phyloP scores from a whole-genome alignment of 1,140 invertebrate genomes.

The Drosophila funebris region DNA sequence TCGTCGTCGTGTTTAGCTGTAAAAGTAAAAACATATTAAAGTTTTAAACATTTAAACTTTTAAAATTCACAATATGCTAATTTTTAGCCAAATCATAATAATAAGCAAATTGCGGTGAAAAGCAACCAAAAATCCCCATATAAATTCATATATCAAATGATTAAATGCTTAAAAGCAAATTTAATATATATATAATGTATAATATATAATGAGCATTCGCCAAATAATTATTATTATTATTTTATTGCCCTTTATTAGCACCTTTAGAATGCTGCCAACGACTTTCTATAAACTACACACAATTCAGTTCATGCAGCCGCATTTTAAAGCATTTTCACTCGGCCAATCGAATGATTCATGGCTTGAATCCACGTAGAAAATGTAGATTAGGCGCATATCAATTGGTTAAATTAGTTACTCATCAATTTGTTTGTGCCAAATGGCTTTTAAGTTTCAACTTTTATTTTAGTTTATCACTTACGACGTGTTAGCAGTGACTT shows the following conservation, averaged over 20 bases:
- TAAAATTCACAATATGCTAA: constrained; percentile 23
- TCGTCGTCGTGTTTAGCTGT: constrained; percentile 40
- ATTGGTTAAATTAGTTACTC: constrained; percentile 12
- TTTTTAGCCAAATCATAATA: constrained; percentile 41
- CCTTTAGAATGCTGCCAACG: constrained; percentile 13
- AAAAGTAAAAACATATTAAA: constrained; percentile 41
- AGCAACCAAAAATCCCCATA: neutral
- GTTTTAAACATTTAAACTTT: constrained; percentile 41
- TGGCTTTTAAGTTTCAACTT: neutral
- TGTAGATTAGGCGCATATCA: constrained; percentile 6
- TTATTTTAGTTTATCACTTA: constrained; percentile 1
- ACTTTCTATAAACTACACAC: constrained; percentile 34
- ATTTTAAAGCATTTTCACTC: constrained; percentile 10
- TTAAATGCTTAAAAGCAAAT: constrained; percentile 3
- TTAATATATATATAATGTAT: too few relatives aligned
- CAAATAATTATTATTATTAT: constrained; percentile 20
- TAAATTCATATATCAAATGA: neutral
- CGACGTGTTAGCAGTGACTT: constrained; percentile 1
- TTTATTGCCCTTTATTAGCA: constrained; percentile 10
- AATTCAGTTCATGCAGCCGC: neutral
- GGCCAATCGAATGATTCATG: neutral
- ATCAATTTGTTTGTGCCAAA: constrained; percentile 6
- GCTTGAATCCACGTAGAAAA: neutral
- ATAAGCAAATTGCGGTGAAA: constrained; percentile 42
- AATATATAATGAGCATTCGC: neutral